A percentile compares a stretch with the other conserved stretches of the same genome.
phyloP scores from a whole-genome alignment of 2,113 vertebrate species.

The Eira barbara region DNA sequence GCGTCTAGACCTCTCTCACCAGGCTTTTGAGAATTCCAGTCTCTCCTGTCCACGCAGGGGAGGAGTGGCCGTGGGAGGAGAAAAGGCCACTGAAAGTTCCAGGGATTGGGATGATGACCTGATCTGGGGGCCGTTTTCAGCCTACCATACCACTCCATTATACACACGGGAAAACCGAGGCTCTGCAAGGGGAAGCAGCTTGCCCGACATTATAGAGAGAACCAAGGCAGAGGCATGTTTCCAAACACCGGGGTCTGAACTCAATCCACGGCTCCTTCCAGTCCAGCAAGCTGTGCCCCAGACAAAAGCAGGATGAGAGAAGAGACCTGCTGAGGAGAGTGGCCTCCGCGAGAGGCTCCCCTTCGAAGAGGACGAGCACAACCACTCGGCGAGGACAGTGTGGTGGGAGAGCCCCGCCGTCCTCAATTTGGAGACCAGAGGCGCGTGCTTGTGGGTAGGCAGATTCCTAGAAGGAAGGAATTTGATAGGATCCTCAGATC shows the following conservation, averaged over 20 bases:
- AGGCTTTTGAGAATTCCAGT: neutral
- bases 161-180: neutral
- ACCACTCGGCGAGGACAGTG: neutral
- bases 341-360: fast-evolving
- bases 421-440: neutral
- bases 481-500: neutral
- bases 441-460: neutral
- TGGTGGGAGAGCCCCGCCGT: neutral
- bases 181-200: neutral
- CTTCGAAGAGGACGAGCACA: neutral
- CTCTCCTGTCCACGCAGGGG: neutral
- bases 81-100: neutral
- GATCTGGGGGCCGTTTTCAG: neutral
- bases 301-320: neutral
- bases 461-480: constrained; percentile 33
- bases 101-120: neutral
- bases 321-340: neutral
- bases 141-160: neutral
- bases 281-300: neutral
- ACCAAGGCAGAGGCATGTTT: neutral
- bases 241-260: neutral
- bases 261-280: neutral
- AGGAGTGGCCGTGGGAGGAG: neutral
- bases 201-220: neutral
- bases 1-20: neutral